phyloP scores from a whole-genome alignment of 2,113 vertebrate genomes.

The Porphyrio hochstetteri region DNA sequence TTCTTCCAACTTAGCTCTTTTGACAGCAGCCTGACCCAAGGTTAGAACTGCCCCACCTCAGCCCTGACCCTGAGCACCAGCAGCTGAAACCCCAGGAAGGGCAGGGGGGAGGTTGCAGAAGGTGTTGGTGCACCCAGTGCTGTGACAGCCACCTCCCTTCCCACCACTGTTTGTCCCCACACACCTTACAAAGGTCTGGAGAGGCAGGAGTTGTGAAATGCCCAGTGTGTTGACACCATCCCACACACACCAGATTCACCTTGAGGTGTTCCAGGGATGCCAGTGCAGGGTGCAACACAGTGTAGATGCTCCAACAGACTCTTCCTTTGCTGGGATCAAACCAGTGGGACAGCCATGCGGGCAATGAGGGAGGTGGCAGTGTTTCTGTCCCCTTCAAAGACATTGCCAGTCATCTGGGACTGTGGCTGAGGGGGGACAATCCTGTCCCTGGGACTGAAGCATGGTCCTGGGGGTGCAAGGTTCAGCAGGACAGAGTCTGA shows the following conservation, averaged over 20 bases:
- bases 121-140: neutral
- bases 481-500: neutral
- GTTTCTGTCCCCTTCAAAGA: neutral
- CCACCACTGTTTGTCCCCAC: neutral
- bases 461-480: neutral
- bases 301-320: neutral
- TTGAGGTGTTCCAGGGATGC: neutral
- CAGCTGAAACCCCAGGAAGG: neutral
- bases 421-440: neutral
- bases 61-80: neutral
- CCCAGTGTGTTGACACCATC: neutral
- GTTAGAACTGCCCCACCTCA: neutral
- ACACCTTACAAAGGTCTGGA: neutral
- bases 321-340: neutral
- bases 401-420: accelerated
- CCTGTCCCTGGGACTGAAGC: neutral
- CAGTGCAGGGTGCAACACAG: neutral
- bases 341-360: accelerated
- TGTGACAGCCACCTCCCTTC: neutral
- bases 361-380: accelerated
- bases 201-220: neutral
- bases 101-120: neutral
- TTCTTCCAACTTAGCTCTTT: neutral
- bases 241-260: neutral
- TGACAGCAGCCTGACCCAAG: neutral